Evolutionary conservation across 1,140 invertebrate species (phyloP).

Genomic region (Leptoteleia sp.): DNA sequence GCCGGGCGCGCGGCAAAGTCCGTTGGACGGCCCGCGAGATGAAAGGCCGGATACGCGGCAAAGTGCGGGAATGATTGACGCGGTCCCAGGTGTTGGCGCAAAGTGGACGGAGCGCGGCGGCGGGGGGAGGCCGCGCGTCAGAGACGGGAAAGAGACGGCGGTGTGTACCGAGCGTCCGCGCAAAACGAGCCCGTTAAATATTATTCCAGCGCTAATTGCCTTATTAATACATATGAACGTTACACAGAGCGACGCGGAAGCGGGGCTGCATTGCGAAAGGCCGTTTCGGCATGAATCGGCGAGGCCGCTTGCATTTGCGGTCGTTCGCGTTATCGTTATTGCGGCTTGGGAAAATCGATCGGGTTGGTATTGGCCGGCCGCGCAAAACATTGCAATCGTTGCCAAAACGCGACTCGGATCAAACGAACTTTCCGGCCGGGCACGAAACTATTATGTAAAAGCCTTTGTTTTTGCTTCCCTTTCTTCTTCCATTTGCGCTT

Average conservation of each 20-base stretch:
- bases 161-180: slow-evolving; percentile 7
- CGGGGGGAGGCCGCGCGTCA: not conserved
- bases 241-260: slow-evolving; percentile 70
- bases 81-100: slow-evolving; percentile 25
- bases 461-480: too few species aligned
- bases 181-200: slow-evolving; percentile 66
- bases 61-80: slow-evolving; percentile 1
- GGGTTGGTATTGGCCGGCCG: slow-evolving; percentile 1
- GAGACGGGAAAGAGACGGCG: slow-evolving; percentile 8
- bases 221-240: slow-evolving; percentile 75
- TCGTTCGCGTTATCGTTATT: slow-evolving; percentile 18
- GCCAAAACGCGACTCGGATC: slow-evolving; percentile 3
- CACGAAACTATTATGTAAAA: too few species aligned
- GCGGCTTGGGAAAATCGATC: slow-evolving; percentile 30
- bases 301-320: too few species aligned
- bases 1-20: not conserved
- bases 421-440: slow-evolving; percentile 23
- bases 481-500: not conserved
- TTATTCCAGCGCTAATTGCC: slow-evolving; percentile 73
- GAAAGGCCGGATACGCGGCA: not conserved
- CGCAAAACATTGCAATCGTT: slow-evolving; percentile 12
- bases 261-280: slow-evolving; percentile 11
- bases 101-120: slow-evolving; percentile 11
- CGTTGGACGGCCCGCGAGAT: not conserved
- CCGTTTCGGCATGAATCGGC: not conserved